Evolutionary conservation across 2,888 invertebrate genomes (phyloP).

Genomic region (Synergus laeviventris): DNA sequence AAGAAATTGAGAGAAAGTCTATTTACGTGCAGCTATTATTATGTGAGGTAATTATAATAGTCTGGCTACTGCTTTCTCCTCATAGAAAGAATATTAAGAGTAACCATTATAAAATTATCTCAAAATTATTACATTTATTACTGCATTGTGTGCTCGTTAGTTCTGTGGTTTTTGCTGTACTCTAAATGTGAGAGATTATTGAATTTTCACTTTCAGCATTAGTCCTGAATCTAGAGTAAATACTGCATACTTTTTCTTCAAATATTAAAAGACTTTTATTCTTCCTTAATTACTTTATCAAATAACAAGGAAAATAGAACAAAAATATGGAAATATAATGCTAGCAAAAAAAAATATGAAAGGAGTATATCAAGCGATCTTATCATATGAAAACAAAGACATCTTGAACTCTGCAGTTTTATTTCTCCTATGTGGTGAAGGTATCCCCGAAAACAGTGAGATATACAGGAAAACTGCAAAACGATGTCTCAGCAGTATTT

Average conservation of each 20-base stretch:
- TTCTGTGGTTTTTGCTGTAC: neutral
- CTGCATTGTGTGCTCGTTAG: neutral
- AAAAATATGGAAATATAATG: neutral
- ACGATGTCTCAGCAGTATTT: conserved; percentile 38
- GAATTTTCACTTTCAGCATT: conserved; percentile 7
- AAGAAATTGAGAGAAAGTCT: conserved; percentile 31
- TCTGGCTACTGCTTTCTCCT: conserved; percentile 23
- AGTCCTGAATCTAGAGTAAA: neutral
- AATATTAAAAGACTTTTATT: neutral
- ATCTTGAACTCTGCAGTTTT: conserved; percentile 19
- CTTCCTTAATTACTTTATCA: neutral
- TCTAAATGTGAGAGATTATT: neutral
- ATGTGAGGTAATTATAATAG: conserved; percentile 35
- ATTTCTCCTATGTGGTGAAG: neutral
- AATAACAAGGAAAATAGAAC: neutral
- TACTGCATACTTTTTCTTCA: neutral
- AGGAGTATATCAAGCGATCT: conserved; percentile 7
- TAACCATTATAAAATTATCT: conserved; percentile 4
- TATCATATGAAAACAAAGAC: conserved; percentile 23
- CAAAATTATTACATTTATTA: conserved; percentile 19
- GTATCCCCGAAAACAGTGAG: conserved; percentile 32
- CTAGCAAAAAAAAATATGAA: neutral
- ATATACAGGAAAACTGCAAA: conserved; percentile 12
- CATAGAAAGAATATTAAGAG: conserved; percentile 31
- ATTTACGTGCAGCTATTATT: conserved; percentile 28